Conservation (phyloP, 2,888 invertebrate genomes). For the Hoplodrina ambigua region DNA sequence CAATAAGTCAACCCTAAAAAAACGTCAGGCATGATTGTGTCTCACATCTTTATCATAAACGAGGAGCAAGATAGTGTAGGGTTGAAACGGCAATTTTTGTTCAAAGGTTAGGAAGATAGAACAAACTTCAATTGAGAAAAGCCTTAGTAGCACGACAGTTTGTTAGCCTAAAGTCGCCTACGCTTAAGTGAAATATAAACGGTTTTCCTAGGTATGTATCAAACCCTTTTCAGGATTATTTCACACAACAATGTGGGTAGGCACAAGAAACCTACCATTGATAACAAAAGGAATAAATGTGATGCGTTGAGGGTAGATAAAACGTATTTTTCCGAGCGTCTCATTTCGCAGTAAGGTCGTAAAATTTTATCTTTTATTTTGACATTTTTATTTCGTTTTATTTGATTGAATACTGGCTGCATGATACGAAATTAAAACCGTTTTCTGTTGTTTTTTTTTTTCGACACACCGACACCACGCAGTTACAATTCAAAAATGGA, state of each 20-base stretch:
- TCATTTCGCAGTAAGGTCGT: not conserved
- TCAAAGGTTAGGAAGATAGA: slow-evolving; percentile 7
- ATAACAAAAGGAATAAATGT: not conserved
- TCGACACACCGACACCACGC: not conserved
- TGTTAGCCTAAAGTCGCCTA: slow-evolving; percentile 1
- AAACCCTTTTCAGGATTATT: slow-evolving; percentile 3
- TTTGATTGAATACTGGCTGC: not conserved
- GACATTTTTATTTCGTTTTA: slow-evolving; percentile 10
- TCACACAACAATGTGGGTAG: not conserved
- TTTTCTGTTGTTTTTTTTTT: slow-evolving; percentile 10
- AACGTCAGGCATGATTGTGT: slow-evolving; percentile 6
- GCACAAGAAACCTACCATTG: not conserved
- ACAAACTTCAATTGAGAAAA: slow-evolving; percentile 20
- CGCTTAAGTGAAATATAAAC: slow-evolving; percentile 23
- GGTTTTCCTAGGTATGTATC: not conserved
- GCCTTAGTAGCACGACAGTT: slow-evolving; percentile 4
- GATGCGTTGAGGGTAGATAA: not conserved
- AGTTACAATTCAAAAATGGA: slow-evolving; percentile 16
- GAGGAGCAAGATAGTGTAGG: not conserved
- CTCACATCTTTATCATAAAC: slow-evolving; percentile 5
- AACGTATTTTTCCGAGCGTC: not conserved
- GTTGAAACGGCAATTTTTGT: slow-evolving; percentile 3
- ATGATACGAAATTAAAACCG: not conserved
- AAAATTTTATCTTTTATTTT: slow-evolving; percentile 6
- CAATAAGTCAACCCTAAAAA: not conserved